Percentiles rank a stretch among this genome's conserved stretches.
phyloP scores from a whole-genome alignment of 2,888 invertebrate genomes.

The Sarcophaga caerulescens region DNA sequence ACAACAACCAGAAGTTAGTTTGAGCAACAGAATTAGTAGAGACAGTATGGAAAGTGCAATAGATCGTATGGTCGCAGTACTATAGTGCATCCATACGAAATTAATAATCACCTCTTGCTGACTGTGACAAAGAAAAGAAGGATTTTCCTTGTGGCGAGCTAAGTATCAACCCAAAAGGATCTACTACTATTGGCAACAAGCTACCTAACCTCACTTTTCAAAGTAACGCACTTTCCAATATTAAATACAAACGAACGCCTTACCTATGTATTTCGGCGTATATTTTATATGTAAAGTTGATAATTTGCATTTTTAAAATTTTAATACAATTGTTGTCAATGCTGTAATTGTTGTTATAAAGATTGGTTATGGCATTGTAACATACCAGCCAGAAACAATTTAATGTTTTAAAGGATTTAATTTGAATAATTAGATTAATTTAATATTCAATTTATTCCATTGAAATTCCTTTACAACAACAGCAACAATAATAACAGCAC shows the following conservation, averaged over 20 bases:
- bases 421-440: slow-evolving; percentile 56
- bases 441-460: slow-evolving; percentile 45
- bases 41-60: no score
- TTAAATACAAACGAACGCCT: neutral
- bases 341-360: slow-evolving; percentile 8
- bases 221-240: neutral
- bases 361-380: neutral
- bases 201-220: no score
- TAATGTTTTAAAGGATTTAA: slow-evolving; percentile 55
- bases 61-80: no score
- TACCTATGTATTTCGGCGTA: neutral
- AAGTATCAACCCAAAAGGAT: no score
- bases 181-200: no score
- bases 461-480: slow-evolving; percentile 31
- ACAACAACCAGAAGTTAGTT: neutral
- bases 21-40: neutral
- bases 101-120: no score
- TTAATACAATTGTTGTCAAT: neutral
- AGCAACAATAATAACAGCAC: neutral
- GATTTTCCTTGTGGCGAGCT: no score
- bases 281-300: neutral
- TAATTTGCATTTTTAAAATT: neutral
- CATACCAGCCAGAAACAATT: slow-evolving; percentile 33
- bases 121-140: no score
- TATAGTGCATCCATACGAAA: no score